Percentiles rank a stretch among this genome's conserved stretches.
Evolutionary conservation across 2,113 vertebrate species (phyloP).

Genomic region (Chunga burmeisteri): DNA sequence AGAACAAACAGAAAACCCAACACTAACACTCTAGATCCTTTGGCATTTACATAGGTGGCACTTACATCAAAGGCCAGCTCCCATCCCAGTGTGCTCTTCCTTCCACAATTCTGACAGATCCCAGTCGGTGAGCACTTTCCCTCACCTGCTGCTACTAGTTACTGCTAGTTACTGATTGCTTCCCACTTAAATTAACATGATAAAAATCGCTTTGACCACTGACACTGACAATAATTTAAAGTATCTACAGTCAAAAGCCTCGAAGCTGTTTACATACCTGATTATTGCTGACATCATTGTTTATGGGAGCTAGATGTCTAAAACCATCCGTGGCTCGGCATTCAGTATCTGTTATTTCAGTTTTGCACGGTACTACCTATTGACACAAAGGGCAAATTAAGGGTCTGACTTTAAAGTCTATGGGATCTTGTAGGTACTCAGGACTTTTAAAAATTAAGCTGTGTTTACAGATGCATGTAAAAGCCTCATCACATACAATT

Average conservation of each 20-base stretch:
- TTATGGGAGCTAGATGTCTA: background rate
- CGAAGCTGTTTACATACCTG: background rate
- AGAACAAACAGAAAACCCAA: background rate
- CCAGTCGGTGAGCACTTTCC: background rate
- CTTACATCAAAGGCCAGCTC: background rate
- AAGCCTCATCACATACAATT: background rate
- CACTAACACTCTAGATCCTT: background rate
- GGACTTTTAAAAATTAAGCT: background rate
- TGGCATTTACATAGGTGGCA: background rate
- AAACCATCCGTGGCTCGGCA: background rate
- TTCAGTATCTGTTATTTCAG: background rate
- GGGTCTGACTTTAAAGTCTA: background rate
- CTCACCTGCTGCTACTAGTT: background rate
- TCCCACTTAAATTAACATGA: background rate
- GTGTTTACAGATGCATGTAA: background rate
- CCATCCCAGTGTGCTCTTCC: background rate
- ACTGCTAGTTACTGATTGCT: background rate
- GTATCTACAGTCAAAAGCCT: background rate
- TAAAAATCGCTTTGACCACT: background rate
- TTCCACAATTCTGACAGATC: background rate
- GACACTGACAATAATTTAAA: background rate
- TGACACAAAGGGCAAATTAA: background rate
- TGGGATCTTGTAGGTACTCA: background rate
- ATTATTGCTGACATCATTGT: background rate
- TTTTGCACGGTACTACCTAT: background rate